Evolutionary conservation across 2,888 invertebrate genomes (phyloP).

Genomic region (Neoascia interrupta): DNA sequence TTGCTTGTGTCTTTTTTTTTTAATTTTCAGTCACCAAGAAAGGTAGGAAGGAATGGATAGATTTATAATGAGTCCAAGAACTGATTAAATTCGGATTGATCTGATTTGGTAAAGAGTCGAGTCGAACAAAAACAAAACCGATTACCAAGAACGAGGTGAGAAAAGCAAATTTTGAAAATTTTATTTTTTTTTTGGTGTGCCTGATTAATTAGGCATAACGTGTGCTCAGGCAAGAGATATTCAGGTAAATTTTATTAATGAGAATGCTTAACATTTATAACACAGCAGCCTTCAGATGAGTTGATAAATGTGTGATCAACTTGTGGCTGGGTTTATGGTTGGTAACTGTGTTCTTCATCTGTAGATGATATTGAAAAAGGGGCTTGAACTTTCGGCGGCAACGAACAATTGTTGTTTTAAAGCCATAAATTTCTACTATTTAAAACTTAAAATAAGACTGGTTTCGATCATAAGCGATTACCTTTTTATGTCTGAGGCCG

Average conservation of each 20-base stretch:
- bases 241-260: constrained; percentile 10
- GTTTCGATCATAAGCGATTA: too few relatives aligned
- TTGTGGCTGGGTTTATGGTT: too few relatives aligned
- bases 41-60: neutral
- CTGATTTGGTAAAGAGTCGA: neutral
- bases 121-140: neutral
- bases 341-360: too few relatives aligned
- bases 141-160: neutral
- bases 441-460: too few relatives aligned
- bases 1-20: neutral
- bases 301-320: too few relatives aligned
- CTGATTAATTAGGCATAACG: constrained; percentile 28
- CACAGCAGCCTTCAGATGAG: neutral
- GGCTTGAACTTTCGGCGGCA: too few relatives aligned
- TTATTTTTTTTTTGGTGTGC: too few relatives aligned
- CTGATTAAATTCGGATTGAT: constrained; percentile 5
- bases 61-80: constrained; percentile 2
- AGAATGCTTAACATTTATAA: constrained; percentile 1
- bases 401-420: too few relatives aligned
- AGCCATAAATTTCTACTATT: too few relatives aligned
- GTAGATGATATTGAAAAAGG: too few relatives aligned
- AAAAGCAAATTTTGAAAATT: too few relatives aligned
- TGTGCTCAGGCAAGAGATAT: neutral
- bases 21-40: neutral
- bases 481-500: too few relatives aligned